These are phyloP conservation scores for Serilophus lunatus DNA, from an alignment of 2,113 vertebrate genomes.

Conservation along the genomic window DNA sequence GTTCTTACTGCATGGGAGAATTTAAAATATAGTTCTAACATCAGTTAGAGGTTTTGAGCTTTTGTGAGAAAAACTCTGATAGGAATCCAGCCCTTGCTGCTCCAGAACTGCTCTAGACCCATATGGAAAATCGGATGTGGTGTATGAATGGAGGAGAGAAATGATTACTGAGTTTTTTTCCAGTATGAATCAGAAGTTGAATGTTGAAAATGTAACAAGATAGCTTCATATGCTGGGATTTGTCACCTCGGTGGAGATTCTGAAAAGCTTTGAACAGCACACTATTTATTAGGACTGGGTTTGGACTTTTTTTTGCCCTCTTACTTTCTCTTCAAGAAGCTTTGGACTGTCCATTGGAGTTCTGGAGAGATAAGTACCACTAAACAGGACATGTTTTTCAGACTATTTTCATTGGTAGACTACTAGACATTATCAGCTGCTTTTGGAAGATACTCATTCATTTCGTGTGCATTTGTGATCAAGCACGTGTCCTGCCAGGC, in stretches of 20 bases:
- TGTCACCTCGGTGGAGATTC: not conserved
- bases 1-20: not conserved
- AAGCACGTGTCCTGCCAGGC: not conserved
- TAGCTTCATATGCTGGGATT: not conserved
- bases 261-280: not conserved
- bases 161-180: not conserved
- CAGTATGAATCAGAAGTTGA: not conserved
- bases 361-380: not conserved
- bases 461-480: not conserved
- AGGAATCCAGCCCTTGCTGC: not conserved
- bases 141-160: not conserved
- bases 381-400: not conserved
- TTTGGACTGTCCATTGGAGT: not conserved
- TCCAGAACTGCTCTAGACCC: not conserved
- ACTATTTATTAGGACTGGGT: not conserved
- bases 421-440: not conserved
- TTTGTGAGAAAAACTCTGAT: not conserved
- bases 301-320: not conserved
- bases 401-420: not conserved
- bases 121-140: not conserved
- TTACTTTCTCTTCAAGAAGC: not conserved
- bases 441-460: not conserved
- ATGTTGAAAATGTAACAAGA: not conserved
- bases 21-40: not conserved
- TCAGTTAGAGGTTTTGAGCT: not conserved